Percentiles rank a stretch among this genome's conserved stretches.
Conservation (phyloP, 2,797 vertebrate species). For the Neosilurus mollespiculum region DNA sequence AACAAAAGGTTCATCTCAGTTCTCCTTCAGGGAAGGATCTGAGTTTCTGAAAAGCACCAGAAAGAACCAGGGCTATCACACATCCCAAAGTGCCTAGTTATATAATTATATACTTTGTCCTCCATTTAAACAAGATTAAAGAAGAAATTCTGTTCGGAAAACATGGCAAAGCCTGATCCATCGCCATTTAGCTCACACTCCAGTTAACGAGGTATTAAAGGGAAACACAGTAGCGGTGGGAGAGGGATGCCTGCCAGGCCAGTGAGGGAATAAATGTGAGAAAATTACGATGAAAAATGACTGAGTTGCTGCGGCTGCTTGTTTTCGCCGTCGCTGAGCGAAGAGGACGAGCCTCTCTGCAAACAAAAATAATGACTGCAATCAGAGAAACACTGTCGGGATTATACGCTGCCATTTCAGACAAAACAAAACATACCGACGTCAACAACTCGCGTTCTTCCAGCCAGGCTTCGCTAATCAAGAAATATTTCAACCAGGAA, state of each 20-base stretch:
- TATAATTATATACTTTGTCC: conserved; percentile 56
- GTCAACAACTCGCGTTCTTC: neutral
- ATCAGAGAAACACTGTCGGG: conserved; percentile 46
- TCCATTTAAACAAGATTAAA: conserved; percentile 73
- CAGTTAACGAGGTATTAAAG: conserved; percentile 69
- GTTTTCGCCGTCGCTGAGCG: conserved; percentile 42
- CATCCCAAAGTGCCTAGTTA: conserved; percentile 51
- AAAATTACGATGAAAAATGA: conserved; percentile 72
- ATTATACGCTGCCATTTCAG: conserved; percentile 43
- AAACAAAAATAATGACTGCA: conserved; percentile 65
- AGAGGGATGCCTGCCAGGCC: conserved; percentile 42
- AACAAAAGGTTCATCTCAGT: neutral
- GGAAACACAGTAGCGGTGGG: conserved; percentile 40
- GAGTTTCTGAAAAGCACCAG: neutral
- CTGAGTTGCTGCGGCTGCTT: conserved; percentile 61
- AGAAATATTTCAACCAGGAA: neutral
- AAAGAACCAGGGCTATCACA: conserved; percentile 27
- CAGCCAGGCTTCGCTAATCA: neutral
- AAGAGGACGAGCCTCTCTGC: conserved; percentile 60
- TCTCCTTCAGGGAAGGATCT: conserved; percentile 46
- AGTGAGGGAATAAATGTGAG: conserved; percentile 58
- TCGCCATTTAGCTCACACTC: conserved; percentile 60
- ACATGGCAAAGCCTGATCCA: conserved; percentile 69
- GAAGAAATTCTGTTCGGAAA: conserved; percentile 65
- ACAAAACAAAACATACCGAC: neutral